Percentiles rank a stretch among this genome's conserved stretches.
Evolutionary conservation across 2,113 vertebrate species (phyloP).

Genomic region (Taurulus bubalis): DNA sequence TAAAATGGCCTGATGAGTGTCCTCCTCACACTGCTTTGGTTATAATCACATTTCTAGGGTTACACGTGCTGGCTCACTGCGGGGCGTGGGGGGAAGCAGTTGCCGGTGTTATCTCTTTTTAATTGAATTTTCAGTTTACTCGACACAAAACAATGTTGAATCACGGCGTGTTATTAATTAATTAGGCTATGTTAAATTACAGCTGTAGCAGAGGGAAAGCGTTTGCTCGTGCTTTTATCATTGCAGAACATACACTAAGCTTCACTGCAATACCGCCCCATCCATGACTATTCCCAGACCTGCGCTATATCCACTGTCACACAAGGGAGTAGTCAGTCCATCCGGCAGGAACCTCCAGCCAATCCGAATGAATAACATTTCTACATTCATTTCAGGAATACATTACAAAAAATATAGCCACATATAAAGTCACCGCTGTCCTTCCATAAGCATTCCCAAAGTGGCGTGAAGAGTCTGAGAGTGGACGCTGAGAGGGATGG

Average conservation of each 20-base stretch:
- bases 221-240: background rate
- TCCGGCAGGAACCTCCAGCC: background rate
- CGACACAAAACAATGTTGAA: constrained; percentile 23
- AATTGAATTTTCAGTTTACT: constrained; percentile 31
- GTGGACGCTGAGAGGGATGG: constrained; percentile 12
- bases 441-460: constrained; percentile 5
- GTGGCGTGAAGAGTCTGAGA: constrained; percentile 5
- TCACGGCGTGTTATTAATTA: constrained; percentile 6
- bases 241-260: background rate
- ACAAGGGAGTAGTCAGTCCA: background rate
- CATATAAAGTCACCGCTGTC: background rate
- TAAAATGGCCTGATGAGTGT: constrained; percentile 14
- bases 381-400: constrained; percentile 3
- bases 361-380: background rate
- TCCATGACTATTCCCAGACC: background rate
- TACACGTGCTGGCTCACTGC: background rate
- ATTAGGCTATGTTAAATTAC: constrained; percentile 12
- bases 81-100: background rate
- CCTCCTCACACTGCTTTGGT: constrained; percentile 1
- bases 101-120: constrained; percentile 8
- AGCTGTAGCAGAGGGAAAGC: background rate
- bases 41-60: constrained; percentile 34
- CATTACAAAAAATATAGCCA: constrained; percentile 5
- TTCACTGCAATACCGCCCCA: background rate
- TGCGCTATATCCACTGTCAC: background rate